These are phyloP conservation scores for Hemiprocne comata DNA, from an alignment of 2,113 vertebrate genomes.

Conservation along the genomic window DNA sequence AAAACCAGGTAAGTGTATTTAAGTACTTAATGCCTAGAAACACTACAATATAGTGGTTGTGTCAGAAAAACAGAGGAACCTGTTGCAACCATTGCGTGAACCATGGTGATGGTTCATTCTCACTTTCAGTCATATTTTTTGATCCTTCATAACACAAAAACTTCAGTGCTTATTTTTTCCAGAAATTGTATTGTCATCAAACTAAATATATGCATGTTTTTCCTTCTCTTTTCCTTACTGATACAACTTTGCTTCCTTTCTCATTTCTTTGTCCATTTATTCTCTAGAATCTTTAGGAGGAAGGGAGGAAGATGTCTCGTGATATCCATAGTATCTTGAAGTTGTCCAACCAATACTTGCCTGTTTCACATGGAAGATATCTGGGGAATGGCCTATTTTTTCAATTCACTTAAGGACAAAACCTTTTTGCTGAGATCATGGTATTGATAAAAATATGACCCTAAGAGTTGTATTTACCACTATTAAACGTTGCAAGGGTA, in stretches of 20 bases:
- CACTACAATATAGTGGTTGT: background rate
- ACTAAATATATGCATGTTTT: background rate
- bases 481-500: background rate
- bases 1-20: background rate
- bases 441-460: background rate
- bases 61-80: background rate
- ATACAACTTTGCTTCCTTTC: background rate
- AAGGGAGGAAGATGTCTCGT: accelerated
- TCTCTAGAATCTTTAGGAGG: background rate
- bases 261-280: background rate
- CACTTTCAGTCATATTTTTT: background rate
- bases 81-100: background rate
- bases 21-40: background rate
- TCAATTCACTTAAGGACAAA: background rate
- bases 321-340: background rate
- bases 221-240: background rate
- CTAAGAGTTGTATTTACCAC: background rate
- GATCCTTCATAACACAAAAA: background rate
- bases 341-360: background rate
- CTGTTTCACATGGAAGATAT: background rate
- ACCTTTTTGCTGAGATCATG: background rate
- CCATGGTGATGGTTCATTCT: background rate
- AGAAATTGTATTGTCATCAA: background rate
- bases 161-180: background rate
- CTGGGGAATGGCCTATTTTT: background rate